A percentile compares a stretch with the other conserved stretches of the same genome.
Conservation (phyloP, 2,888 invertebrate genomes). For the Leptura quadrifasciata region DNA sequence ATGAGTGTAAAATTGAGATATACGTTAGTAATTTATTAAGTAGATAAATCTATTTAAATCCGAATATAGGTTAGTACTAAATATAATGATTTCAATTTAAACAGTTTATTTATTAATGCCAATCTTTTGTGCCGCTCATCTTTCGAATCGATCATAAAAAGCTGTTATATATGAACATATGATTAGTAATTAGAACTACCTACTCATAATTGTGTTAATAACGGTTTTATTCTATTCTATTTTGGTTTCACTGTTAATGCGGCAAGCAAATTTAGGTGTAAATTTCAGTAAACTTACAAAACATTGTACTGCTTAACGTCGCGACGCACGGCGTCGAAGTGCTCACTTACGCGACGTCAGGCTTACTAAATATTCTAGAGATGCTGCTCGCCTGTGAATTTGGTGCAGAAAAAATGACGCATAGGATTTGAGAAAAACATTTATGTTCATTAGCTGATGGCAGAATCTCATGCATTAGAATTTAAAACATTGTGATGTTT, state of each 20-base stretch:
- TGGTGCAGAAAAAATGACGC: conserved; percentile 21
- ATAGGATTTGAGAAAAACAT: background rate
- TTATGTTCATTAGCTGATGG: background rate
- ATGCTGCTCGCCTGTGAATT: conserved; percentile 10
- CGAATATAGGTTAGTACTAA: conserved; percentile 11
- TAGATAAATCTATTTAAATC: background rate
- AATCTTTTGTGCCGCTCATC: background rate
- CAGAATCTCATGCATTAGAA: too few relatives aligned
- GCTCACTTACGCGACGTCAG: conserved; percentile 41
- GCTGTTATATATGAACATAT: background rate
- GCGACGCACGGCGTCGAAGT: conserved; percentile 53
- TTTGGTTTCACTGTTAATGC: background rate
- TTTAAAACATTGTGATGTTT: too few relatives aligned
- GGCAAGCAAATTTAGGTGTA: conserved; percentile 1
- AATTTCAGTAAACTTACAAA: conserved; percentile 59
- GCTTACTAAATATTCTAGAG: conserved; percentile 41
- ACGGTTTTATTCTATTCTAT: background rate
- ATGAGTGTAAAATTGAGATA: background rate
- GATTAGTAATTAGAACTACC: too few relatives aligned
- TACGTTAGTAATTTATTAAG: background rate
- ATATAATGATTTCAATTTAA: background rate
- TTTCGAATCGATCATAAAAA: conserved; percentile 26
- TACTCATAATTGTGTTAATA: background rate
- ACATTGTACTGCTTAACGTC: conserved; percentile 50
- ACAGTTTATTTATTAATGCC: conserved; percentile 2